These are phyloP conservation scores for Sycophila texana DNA, from an alignment of 2,888 invertebrate species.

Conservation along the genomic window DNA sequence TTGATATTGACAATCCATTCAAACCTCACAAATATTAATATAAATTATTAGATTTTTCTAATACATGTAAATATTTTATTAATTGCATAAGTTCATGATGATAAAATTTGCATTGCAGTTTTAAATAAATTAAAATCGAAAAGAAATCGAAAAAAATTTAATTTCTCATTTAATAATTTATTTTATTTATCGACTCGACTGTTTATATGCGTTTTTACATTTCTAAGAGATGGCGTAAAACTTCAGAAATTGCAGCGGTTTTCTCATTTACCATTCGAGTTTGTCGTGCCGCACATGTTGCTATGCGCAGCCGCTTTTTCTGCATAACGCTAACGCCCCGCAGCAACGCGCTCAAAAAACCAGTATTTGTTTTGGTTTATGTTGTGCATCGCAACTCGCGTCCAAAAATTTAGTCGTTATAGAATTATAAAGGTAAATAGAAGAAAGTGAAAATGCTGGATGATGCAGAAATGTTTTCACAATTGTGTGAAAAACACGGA, in stretches of 20 bases:
- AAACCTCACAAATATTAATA: slow-evolving; percentile 82
- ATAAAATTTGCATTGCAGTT: slow-evolving; percentile 1
- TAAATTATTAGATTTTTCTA: slow-evolving; percentile 47
- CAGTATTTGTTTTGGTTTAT: slow-evolving; percentile 54
- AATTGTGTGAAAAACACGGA: slow-evolving; percentile 66
- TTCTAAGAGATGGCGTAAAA: slow-evolving; percentile 33
- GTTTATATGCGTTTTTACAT: neutral
- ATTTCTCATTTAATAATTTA: neutral
- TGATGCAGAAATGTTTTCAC: slow-evolving; percentile 66
- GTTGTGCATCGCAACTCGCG: slow-evolving; percentile 4
- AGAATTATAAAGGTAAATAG: too few species aligned
- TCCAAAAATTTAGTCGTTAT: too few species aligned
- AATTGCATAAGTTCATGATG: neutral
- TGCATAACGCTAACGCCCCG: too few species aligned
- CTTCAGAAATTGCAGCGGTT: too few species aligned
- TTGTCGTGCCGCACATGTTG: too few species aligned
- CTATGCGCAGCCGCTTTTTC: too few species aligned
- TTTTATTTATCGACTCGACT: slow-evolving; percentile 18
- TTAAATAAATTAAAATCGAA: slow-evolving; percentile 24
- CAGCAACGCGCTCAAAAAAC: neutral
- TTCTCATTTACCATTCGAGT: too few species aligned
- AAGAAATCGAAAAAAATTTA: neutral
- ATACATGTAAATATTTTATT: slow-evolving; percentile 46
- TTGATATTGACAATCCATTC: slow-evolving; percentile 90
- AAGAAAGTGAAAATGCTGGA: slow-evolving; percentile 53